A percentile compares a stretch with the other conserved stretches of the same genome.
Conservation (phyloP, 2,797 vertebrate genomes). For the Oryzias sinensis region DNA sequence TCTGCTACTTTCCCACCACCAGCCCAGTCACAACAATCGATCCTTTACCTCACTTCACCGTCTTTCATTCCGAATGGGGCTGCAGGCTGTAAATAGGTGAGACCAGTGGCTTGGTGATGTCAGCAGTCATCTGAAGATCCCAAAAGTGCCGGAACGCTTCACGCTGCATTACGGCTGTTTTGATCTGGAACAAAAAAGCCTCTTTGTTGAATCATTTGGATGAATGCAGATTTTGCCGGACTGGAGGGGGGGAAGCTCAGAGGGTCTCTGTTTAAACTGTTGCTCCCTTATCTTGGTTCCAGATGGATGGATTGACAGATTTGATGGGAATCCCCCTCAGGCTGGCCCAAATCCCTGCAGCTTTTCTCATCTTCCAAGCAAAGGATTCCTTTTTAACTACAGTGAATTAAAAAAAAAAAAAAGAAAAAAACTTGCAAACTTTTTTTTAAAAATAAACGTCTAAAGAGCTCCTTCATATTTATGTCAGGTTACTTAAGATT, state of each 20-base stretch:
- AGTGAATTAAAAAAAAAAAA: too few species aligned
- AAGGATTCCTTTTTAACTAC: too few species aligned
- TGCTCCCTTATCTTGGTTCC: too few species aligned
- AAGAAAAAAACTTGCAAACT: neutral
- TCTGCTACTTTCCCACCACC: neutral
- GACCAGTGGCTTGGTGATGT: slow-evolving; percentile 18
- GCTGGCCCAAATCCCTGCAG: too few species aligned
- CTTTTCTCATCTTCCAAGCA: too few species aligned
- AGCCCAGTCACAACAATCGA: slow-evolving; percentile 32
- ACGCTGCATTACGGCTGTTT: slow-evolving; percentile 21
- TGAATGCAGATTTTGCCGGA: slow-evolving; percentile 6
- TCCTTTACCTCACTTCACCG: slow-evolving; percentile 2
- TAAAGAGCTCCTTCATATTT: neutral
- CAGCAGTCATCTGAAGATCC: slow-evolving; percentile 19
- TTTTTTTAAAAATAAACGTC: neutral
- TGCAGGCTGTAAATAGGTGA: slow-evolving; percentile 14
- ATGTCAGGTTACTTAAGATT: neutral
- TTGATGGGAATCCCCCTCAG: too few species aligned
- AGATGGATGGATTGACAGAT: too few species aligned
- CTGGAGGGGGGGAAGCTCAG: neutral
- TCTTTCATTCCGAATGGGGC: slow-evolving; percentile 17
- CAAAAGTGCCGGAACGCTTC: slow-evolving; percentile 24
- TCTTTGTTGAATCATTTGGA: slow-evolving; percentile 26
- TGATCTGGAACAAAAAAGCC: slow-evolving; percentile 18
- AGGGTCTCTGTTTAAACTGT: too few species aligned